A percentile compares a stretch with the other conserved stretches of the same genome.
phyloP scores from a whole-genome alignment of 2,113 vertebrate genomes.

The Dicentrarchus labrax region DNA sequence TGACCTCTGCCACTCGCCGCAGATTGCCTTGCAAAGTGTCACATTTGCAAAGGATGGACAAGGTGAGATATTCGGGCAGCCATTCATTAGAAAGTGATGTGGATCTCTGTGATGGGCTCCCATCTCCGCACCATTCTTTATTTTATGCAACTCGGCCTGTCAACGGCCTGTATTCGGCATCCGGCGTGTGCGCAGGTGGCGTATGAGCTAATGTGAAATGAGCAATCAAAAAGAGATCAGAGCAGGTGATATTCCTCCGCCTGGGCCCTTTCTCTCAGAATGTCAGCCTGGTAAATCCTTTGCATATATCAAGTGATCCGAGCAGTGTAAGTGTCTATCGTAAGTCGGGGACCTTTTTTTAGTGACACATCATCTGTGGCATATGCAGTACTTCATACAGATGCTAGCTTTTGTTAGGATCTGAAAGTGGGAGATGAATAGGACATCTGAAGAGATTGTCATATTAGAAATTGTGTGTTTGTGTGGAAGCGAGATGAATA shows the following conservation, averaged over 20 bases:
- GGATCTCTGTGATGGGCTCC: conserved; percentile 30
- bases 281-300: conserved; percentile 70
- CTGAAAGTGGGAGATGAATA: conserved; percentile 53
- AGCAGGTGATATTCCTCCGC: conserved; percentile 62
- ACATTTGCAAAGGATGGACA: conserved; percentile 48
- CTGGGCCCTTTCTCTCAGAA: conserved; percentile 63
- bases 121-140: conserved; percentile 36
- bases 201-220: conserved; percentile 66
- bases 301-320: conserved; percentile 74
- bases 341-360: conserved; percentile 25
- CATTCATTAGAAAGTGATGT: conserved; percentile 57
- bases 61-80: conserved; percentile 11
- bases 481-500: conserved; percentile 31
- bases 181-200: conserved; percentile 71
- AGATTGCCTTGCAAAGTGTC: conserved; percentile 62
- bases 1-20: conserved; percentile 49
- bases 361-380: conserved; percentile 47
- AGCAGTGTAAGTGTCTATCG: conserved; percentile 61
- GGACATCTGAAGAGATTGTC: conserved; percentile 45
- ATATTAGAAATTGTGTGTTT: conserved; percentile 14
- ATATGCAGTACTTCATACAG: conserved; percentile 36
- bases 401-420: conserved; percentile 45
- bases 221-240: conserved; percentile 78
- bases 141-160: conserved; percentile 39
- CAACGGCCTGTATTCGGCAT: conserved; percentile 19